Evolutionary conservation across 2,888 invertebrate species (phyloP).

Genomic region (Ceratothoa steindachneri): DNA sequence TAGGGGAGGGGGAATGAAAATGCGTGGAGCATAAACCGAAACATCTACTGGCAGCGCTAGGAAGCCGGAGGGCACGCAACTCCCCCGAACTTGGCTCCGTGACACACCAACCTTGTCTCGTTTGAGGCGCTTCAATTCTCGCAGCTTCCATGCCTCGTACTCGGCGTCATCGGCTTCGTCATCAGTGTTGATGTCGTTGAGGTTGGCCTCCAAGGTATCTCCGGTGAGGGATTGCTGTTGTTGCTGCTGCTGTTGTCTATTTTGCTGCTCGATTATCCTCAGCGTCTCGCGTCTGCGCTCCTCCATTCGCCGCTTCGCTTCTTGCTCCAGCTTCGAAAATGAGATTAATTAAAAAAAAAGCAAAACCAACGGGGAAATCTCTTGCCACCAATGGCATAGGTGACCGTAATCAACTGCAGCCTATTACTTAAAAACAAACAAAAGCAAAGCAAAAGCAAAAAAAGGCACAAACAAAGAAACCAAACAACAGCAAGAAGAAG

Average conservation of each 20-base stretch:
- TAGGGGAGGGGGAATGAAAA: too few species aligned
- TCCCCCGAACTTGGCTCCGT: too few species aligned
- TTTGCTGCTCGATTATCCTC: constrained; percentile 82
- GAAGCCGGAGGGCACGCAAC: too few species aligned
- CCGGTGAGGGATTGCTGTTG: constrained; percentile 60
- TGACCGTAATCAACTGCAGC: not conserved
- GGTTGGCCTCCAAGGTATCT: constrained; percentile 57
- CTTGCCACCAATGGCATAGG: not conserved
- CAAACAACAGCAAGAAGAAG: too few species aligned
- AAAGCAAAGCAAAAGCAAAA: too few species aligned
- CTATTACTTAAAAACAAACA: not conserved
- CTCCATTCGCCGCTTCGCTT: constrained; percentile 77
- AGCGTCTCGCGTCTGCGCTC: constrained; percentile 83
- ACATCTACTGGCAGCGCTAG: too few species aligned
- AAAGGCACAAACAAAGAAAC: too few species aligned
- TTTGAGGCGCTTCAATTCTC: constrained; percentile 93
- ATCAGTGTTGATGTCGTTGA: constrained; percentile 83
- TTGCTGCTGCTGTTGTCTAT: constrained; percentile 56
- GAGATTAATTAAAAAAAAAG: not conserved
- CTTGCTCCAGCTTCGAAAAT: constrained; percentile 60
- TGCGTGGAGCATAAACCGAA: too few species aligned
- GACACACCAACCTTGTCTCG: constrained; percentile 95
- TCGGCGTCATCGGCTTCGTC: constrained; percentile 90
- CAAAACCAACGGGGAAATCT: not conserved
- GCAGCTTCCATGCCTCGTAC: constrained; percentile 95